phyloP scores from a whole-genome alignment of 2,888 invertebrate species.

The Dascillus cervinus region DNA sequence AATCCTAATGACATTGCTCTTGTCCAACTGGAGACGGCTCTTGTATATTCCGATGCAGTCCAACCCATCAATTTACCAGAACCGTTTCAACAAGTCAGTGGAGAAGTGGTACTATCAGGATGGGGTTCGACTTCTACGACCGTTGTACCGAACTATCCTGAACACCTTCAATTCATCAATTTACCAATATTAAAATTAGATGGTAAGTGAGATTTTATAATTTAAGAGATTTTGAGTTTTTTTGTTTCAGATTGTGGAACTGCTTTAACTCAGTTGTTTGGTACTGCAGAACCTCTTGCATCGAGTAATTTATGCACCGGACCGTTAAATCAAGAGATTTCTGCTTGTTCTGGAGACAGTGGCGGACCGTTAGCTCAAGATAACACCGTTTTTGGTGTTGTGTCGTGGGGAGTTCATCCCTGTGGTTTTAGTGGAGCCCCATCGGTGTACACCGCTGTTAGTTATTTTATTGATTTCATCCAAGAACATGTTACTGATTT shows the following conservation, averaged over 20 bases:
- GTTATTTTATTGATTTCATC: too few relatives aligned
- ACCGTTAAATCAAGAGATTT: constrained; percentile 41
- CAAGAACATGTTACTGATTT: too few relatives aligned
- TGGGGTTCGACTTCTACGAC: constrained; percentile 40
- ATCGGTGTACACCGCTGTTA: constrained; percentile 45
- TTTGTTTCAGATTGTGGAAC: constrained; percentile 40
- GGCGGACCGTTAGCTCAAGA: constrained; percentile 43
- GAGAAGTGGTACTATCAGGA: constrained; percentile 38
- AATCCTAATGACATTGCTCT: constrained; percentile 47
- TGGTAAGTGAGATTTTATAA: constrained; percentile 7
- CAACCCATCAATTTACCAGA: constrained; percentile 36
- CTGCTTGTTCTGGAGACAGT: constrained; percentile 51
- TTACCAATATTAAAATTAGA: constrained; percentile 3
- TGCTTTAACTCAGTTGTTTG: constrained; percentile 35
- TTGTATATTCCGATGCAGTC: constrained; percentile 31
- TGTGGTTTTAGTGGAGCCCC: constrained; percentile 47
- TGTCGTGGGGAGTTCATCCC: constrained; percentile 48
- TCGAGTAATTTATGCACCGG: constrained; percentile 49
- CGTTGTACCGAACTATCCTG: constrained; percentile 2
- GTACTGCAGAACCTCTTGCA: constrained; percentile 38
- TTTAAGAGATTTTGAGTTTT: neutral
- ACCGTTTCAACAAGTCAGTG: constrained; percentile 24
- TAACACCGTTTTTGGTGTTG: constrained; percentile 40
- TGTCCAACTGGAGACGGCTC: constrained; percentile 35
- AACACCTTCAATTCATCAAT: constrained; percentile 4